These are phyloP conservation scores for Gallirallus australis DNA, from an alignment of 2,797 vertebrate genomes.

Conservation along the genomic window DNA sequence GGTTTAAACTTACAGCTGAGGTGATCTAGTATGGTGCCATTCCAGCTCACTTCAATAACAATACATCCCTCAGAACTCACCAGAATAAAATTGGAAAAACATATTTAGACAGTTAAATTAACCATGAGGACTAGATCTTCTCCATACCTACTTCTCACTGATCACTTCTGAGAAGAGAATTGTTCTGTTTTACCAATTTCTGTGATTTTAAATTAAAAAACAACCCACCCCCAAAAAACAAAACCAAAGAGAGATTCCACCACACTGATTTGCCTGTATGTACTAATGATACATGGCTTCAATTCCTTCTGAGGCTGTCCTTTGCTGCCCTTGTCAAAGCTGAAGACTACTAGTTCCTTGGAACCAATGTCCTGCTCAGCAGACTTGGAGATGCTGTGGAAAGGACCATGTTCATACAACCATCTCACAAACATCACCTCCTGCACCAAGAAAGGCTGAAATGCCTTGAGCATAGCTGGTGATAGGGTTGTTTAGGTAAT, in stretches of 20 bases:
- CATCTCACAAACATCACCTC: neutral
- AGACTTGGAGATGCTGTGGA: neutral
- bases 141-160: neutral
- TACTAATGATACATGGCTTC: neutral
- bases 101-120: neutral
- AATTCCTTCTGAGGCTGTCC: neutral
- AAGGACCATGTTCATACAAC: neutral
- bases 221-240: no score
- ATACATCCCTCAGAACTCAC: neutral
- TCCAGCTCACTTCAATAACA: neutral
- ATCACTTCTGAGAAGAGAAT: neutral
- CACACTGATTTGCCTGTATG: neutral
- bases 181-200: neutral
- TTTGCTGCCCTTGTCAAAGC: neutral
- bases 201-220: neutral
- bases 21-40: neutral
- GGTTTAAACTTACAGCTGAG: neutral
- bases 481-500: neutral
- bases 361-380: neutral
- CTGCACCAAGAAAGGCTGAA: neutral
- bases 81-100: neutral
- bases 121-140: neutral
- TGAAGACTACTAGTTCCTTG: neutral
- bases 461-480: neutral
- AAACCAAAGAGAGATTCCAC: neutral